Base-by-base conservation (phyloP, 2,113 vertebrate species). In the Silurus asotus region DNA sequence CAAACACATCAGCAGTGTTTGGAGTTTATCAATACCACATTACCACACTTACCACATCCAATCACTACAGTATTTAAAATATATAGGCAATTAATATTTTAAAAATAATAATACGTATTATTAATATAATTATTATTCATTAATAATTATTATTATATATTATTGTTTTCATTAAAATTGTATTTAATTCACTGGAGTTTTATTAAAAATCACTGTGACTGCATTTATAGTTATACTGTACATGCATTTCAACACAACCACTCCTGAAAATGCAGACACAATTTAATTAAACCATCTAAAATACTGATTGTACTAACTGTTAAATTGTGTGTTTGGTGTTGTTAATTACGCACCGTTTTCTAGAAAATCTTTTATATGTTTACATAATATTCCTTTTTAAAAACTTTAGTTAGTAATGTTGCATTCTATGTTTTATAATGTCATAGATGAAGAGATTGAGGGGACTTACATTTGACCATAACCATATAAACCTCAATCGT, bases 401-500 rank as follows among this genome's bases (percentile, higher is more conserved):
- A 70, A 70, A 70, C 4, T 51, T 6, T n/a, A n/a, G 20, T 19
- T 53, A 6, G 5, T 14, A 75, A 53, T 48, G 6, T 20, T 49
- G 37, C 23, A 8, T 5, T 49, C 25, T 28, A 37, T 37, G 37
- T 37, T 3, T 83, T 58, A 49, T n/a, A 23, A 6, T 25, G 6
- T 23, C 9, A 61, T 53, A 11, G 4, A 49, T 14, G 62, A 25
- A 78, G 19, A 53, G 6, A 77, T 9, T 55, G 70, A 37, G 64
- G 67, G 4, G 19, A 96, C 97, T 96, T 89, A 99, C 97, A 99
- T 89, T 98, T 98, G 86, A 98, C 97, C 97, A 99, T 98, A 89
- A 99, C 96, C 97, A 99, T 99, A 93, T 99, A 98, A 84, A 99
- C 97, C 51, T 99, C 97, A 23, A 99, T 98, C 87, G 97, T 99